These are phyloP conservation scores for Caenorhabditis angaria DNA, from an alignment of 2,888 invertebrate genomes.

Conservation along the genomic window DNA sequence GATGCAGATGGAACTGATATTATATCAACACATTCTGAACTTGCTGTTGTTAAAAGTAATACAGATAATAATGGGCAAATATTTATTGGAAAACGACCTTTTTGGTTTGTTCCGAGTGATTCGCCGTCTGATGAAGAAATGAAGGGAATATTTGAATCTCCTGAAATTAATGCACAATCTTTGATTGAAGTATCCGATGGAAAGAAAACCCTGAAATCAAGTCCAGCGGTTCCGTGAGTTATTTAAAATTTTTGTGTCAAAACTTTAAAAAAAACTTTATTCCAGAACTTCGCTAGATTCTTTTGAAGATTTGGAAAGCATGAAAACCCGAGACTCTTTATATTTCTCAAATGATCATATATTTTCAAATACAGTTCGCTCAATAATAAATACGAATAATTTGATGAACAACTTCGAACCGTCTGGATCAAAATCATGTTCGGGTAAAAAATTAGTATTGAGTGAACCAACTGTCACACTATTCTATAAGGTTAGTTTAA, in stretches of 20 bases:
- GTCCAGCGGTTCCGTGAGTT: not conserved
- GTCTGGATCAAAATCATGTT: not conserved
- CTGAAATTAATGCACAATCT: not conserved
- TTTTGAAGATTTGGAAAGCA: not conserved
- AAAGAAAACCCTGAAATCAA: not conserved
- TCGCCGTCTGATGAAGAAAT: not conserved
- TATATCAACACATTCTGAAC: not conserved
- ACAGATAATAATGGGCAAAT: not conserved
- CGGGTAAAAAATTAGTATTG: not conserved
- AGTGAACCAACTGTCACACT: not conserved
- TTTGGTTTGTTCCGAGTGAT: slow-evolving; percentile 2
- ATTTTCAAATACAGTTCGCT: not conserved
- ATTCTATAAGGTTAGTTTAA: not conserved
- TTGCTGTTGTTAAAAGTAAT: not conserved
- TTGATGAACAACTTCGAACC: not conserved
- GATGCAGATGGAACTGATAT: not conserved
- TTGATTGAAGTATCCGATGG: not conserved
- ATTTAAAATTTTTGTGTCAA: too few relatives aligned
- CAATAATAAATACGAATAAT: not conserved
- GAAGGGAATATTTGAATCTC: not conserved
- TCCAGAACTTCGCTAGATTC: not conserved
- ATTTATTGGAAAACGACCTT: not conserved
- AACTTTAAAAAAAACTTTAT: too few relatives aligned
- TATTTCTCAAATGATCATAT: not conserved
- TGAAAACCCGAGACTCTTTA: not conserved